phyloP scores from a whole-genome alignment of 1,140 invertebrate genomes.

The Drosophila simulans region DNA sequence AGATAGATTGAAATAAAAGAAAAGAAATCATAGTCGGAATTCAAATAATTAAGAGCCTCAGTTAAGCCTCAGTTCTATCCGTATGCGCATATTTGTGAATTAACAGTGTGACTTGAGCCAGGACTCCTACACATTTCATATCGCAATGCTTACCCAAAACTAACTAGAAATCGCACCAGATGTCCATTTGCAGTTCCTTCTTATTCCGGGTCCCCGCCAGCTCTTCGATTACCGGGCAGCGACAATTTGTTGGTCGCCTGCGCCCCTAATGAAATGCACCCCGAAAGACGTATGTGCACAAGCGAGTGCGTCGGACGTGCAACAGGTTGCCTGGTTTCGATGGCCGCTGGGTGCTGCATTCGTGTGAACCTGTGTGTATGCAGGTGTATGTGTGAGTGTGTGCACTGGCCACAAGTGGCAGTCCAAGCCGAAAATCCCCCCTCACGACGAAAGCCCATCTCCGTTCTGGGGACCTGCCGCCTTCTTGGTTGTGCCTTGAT shows the following conservation, averaged over 20 bases:
- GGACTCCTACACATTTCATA: no score
- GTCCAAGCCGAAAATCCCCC: neutral
- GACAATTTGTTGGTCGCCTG: conserved; percentile 28
- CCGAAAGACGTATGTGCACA: conserved; percentile 41
- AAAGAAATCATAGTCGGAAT: no score
- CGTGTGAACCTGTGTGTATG: neutral
- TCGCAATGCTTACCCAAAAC: no score
- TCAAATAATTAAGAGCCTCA: no score
- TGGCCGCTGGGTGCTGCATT: conserved; percentile 22
- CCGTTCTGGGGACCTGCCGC: conserved; percentile 32
- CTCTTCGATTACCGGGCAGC: neutral
- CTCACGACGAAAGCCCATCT: neutral
- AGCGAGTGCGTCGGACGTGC: conserved; percentile 42
- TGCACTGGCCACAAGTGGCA: neutral
- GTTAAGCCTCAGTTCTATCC: no score
- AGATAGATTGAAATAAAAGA: no score
- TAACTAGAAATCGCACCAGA: no score
- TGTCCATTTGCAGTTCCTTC: no score
- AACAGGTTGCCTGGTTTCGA: conserved; percentile 65
- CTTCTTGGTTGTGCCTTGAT: conserved; percentile 66
- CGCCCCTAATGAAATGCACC: conserved; percentile 60
- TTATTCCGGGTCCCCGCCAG: no score
- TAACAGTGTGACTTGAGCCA: no score
- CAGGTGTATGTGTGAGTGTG: neutral
- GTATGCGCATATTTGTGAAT: no score